These are phyloP conservation scores for Acropora tenuis DNA, from an alignment of 64 coral and sea anemone species.

Conservation along the genomic window DNA sequence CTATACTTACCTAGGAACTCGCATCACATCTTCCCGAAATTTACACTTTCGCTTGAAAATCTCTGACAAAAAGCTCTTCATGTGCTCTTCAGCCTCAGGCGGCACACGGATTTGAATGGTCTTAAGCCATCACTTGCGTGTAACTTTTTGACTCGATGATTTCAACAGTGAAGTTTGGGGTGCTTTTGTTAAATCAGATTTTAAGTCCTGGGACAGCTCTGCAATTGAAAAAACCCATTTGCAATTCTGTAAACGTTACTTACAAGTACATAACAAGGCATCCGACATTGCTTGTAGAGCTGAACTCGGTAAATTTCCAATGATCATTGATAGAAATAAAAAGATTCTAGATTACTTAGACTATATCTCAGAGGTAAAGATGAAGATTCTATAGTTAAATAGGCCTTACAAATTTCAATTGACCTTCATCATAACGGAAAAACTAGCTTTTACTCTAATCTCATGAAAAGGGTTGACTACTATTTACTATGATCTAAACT, in stretches of 20 bases:
- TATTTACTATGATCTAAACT: no score
- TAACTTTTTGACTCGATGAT: conserved; percentile 43
- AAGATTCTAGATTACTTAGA: conserved; percentile 11
- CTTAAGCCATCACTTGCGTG: conserved; percentile 37
- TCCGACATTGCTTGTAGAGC: conserved; percentile 28
- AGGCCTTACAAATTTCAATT: conserved; percentile 7
- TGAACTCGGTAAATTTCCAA: conserved; percentile 13
- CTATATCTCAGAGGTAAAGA: not conserved
- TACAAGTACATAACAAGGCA: conserved; percentile 20
- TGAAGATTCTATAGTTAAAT: not conserved
- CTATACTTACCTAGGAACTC: conserved; percentile 52
- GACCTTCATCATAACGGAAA: not conserved
- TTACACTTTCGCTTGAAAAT: not conserved
- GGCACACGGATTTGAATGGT: conserved; percentile 21
- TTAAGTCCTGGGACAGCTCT: not conserved
- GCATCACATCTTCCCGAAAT: conserved; percentile 28
- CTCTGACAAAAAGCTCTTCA: conserved; percentile 22
- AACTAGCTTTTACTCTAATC: not conserved
- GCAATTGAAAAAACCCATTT: not conserved
- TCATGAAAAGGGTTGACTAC: not conserved
- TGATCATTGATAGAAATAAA: conserved; percentile 11
- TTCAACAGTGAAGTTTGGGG: not conserved
- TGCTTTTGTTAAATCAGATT: not conserved
- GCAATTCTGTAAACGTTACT: not conserved
- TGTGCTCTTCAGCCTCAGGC: not conserved